These are phyloP conservation scores for Myiothlypis chrysogaster DNA, from an alignment of 2,797 vertebrate species.

Conservation along the genomic window DNA sequence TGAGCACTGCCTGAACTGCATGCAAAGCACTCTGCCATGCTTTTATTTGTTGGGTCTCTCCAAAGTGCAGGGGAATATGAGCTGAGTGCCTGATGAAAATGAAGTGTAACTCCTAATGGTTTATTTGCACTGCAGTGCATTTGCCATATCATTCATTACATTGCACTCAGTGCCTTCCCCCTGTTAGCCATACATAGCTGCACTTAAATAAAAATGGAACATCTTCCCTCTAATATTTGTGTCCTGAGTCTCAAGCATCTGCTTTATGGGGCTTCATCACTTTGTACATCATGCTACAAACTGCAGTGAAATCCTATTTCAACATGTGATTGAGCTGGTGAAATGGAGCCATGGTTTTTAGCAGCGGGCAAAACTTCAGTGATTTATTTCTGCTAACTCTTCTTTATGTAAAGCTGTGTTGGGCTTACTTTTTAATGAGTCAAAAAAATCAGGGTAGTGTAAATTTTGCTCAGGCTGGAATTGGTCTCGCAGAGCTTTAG, in stretches of 20 bases:
- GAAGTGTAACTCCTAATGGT: constrained; percentile 33
- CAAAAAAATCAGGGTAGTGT: neutral
- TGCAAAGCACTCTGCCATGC: neutral
- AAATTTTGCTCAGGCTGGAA: neutral
- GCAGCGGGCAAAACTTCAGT: neutral
- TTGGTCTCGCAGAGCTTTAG: neutral
- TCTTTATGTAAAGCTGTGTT: neutral
- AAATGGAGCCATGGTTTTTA: neutral
- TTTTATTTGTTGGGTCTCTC: constrained; percentile 24
- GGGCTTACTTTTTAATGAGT: neutral
- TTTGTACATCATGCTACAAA: neutral
- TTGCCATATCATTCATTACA: neutral
- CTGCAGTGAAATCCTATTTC: neutral
- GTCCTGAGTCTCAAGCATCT: constrained; percentile 12
- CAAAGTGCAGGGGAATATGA: neutral
- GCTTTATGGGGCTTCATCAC: neutral
- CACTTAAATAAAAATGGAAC: constrained; percentile 17
- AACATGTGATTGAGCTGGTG: neutral
- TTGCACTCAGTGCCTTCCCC: neutral
- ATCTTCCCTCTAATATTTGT: constrained; percentile 1
- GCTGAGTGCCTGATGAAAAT: constrained; percentile 38
- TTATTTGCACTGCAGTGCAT: constrained; percentile 38
- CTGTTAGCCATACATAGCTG: neutral
- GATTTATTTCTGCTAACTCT: neutral
- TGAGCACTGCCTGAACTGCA: neutral